phyloP scores from a whole-genome alignment of 1,140 invertebrate species.

The Stratiolaelaps scimitus region DNA sequence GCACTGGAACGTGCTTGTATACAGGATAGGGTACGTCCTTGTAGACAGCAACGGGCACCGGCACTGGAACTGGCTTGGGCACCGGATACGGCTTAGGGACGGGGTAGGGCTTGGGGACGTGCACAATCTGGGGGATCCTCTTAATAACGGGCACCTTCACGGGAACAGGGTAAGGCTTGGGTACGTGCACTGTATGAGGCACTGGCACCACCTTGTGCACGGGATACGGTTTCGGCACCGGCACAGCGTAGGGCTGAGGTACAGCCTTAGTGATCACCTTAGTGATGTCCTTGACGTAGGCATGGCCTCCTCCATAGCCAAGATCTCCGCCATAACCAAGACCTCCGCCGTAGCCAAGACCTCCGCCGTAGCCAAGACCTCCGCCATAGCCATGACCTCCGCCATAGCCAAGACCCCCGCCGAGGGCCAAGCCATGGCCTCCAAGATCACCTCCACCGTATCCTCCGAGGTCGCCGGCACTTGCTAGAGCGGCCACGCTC shows the following conservation, averaged over 20 bases:
- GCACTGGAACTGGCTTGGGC: slow-evolving; percentile 5
- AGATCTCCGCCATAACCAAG: neutral
- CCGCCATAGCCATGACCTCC: neutral
- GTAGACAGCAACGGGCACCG: slow-evolving; percentile 11
- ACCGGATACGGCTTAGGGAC: slow-evolving; percentile 23
- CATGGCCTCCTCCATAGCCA: neutral
- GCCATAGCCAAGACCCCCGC: neutral
- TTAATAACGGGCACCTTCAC: slow-evolving; percentile 25
- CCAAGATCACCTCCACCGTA: too few species aligned
- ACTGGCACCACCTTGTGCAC: slow-evolving; percentile 20
- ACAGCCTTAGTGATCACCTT: slow-evolving; percentile 25
- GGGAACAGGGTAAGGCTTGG: slow-evolving; percentile 14
- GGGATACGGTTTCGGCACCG: slow-evolving; percentile 16
- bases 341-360: neutral
- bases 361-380: too few species aligned
- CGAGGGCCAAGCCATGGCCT: too few species aligned
- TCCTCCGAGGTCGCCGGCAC: too few species aligned
- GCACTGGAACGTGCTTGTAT: slow-evolving; percentile 14
- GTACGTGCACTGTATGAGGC: slow-evolving; percentile 17
- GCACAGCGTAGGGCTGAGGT: slow-evolving; percentile 19
- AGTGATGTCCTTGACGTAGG: slow-evolving; percentile 21
- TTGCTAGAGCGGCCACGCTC: too few species aligned
- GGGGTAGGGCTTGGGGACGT: slow-evolving; percentile 24
- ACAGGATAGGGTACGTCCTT: slow-evolving; percentile 16
- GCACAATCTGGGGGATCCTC: slow-evolving; percentile 27